phyloP scores from a whole-genome alignment of 2,113 vertebrate species.

The Tympanuchus pallidicinctus region DNA sequence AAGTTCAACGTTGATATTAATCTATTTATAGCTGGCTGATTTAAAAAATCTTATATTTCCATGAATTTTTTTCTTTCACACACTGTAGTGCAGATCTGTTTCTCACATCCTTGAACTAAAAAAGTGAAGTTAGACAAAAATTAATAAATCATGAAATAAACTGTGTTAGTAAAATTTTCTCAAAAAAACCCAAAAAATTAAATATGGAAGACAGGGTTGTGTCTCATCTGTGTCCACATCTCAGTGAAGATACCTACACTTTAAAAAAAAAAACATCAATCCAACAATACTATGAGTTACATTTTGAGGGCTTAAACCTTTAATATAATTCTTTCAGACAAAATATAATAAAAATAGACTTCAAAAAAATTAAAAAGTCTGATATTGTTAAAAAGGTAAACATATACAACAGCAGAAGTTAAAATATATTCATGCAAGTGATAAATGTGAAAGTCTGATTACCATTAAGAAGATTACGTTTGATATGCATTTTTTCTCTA shows the following conservation, averaged over 20 bases:
- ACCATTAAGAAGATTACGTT: neutral
- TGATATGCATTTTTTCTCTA: neutral
- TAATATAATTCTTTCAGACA: neutral
- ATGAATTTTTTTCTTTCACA: neutral
- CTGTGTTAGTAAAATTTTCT: neutral
- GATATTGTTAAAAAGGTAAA: neutral
- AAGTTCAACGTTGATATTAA: neutral
- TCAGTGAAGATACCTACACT: neutral
- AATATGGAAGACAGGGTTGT: neutral
- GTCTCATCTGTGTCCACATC: neutral
- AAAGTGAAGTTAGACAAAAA: neutral
- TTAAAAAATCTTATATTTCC: neutral
- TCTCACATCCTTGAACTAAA: neutral
- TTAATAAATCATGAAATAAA: neutral
- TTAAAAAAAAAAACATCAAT: neutral
- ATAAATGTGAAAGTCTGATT: neutral
- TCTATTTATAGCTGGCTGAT: neutral
- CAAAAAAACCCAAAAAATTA: neutral
- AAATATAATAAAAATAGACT: neutral
- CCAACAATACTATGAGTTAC: neutral
- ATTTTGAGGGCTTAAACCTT: neutral
- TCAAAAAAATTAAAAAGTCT: neutral
- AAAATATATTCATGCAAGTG: neutral
- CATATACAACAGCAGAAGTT: neutral
- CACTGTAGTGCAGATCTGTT: neutral